phyloP scores from a whole-genome alignment of 2,797 vertebrate species.

The Sphenodon punctatus region DNA sequence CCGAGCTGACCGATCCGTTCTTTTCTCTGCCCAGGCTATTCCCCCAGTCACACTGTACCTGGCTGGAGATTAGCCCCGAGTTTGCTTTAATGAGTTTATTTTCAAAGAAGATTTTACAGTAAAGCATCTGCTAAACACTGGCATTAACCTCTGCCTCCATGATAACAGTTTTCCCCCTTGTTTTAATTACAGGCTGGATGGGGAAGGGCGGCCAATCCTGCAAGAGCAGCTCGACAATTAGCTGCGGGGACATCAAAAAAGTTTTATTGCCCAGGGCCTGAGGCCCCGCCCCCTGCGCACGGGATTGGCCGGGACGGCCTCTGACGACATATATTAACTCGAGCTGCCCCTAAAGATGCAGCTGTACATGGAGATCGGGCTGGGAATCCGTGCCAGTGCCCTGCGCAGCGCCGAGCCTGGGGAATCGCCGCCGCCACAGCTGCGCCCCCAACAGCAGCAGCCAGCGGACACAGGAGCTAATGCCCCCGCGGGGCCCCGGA shows the following conservation, averaged over 20 bases:
- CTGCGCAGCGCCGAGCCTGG: slow-evolving; percentile 22
- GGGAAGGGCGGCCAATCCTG: slow-evolving; percentile 78
- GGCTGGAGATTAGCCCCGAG: slow-evolving; percentile 61
- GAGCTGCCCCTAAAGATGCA: slow-evolving; percentile 86
- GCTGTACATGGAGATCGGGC: slow-evolving; percentile 85
- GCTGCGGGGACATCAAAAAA: slow-evolving; percentile 79
- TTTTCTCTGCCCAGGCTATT: no score
- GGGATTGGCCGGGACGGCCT: slow-evolving; percentile 78
- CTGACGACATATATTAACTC: slow-evolving; percentile 91
- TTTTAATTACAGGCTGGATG: slow-evolving; percentile 80
- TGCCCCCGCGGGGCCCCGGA: slow-evolving; percentile 20
- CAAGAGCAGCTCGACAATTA: slow-evolving; percentile 79
- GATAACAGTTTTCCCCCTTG: slow-evolving; percentile 54
- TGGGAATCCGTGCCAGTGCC: slow-evolving; percentile 70
- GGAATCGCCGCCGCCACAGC: not conserved
- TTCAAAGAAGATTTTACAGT: slow-evolving; percentile 65
- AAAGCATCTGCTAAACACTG: slow-evolving; percentile 77
- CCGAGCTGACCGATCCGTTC: not conserved
- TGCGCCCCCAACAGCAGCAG: not conserved
- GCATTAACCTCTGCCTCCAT: slow-evolving; percentile 76
- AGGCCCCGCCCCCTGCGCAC: slow-evolving; percentile 72
- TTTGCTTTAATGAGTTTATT: slow-evolving; percentile 42
- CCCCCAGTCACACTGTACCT: slow-evolving; percentile 75
- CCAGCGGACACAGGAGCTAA: slow-evolving; percentile 7
- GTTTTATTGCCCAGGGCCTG: slow-evolving; percentile 74